A percentile compares a stretch with the other conserved stretches of the same genome.
These are phyloP conservation scores for Campylorhamphus procurvoides DNA, from an alignment of 2,113 vertebrate genomes.

Conservation along the genomic window DNA sequence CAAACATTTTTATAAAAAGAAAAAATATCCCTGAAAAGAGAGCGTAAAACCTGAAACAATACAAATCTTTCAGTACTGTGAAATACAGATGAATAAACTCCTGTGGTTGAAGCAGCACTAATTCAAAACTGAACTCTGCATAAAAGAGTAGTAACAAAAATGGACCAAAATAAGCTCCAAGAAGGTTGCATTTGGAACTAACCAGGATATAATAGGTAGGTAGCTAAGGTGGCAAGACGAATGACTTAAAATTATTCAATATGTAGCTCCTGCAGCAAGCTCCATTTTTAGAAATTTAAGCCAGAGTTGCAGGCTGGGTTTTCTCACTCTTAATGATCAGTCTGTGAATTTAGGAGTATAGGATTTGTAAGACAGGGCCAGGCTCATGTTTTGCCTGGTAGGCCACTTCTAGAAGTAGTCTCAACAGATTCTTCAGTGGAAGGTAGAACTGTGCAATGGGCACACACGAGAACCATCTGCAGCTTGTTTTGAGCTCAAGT, in stretches of 20 bases:
- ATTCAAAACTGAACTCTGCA: not conserved
- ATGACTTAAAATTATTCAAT: not conserved
- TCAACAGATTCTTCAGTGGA: not conserved
- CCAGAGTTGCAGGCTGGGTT: not conserved
- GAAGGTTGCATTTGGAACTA: not conserved
- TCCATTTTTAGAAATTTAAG: not conserved
- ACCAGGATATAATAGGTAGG: not conserved
- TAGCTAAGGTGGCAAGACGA: not conserved
- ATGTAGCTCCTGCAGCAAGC: not conserved
- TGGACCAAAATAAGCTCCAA: not conserved
- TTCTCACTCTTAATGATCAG: not conserved
- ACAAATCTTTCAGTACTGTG: not conserved
- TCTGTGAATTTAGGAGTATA: not conserved
- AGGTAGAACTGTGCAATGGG: not conserved
- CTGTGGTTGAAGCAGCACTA: not conserved
- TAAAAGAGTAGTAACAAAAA: not conserved
- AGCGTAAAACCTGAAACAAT: not conserved
- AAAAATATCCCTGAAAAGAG: not conserved
- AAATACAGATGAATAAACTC: not conserved
- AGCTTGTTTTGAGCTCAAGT: not conserved
- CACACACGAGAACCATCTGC: not conserved
- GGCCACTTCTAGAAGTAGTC: not conserved
- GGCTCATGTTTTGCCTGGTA: not conserved
- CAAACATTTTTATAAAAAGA: not conserved
- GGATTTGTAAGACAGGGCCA: not conserved